Evolutionary conservation across 2,113 vertebrate species (phyloP), one percentile per base, ranked within the genome.

Genomic region (Australoheros scitulus): DNA sequence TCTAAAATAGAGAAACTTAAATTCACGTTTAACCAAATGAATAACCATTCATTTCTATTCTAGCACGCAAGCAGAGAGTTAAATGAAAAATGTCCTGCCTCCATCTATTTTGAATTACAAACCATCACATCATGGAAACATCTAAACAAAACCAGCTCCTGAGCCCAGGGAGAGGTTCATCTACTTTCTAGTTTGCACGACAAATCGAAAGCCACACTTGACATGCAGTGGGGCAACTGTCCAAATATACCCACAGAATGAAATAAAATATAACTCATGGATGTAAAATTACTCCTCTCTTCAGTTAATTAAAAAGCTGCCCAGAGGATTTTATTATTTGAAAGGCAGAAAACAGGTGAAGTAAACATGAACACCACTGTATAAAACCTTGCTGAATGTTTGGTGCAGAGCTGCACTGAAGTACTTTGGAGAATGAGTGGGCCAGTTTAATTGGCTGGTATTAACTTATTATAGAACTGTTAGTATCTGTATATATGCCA

Each of bases 301-400:
- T 63, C 82, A 24, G 76, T 80, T 64, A 81, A 89, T 85, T 77
- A 77, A 83, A 88, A 68, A 72, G 65, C 65, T 32, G 47, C 2
- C 24, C 26, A 32, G 29, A 52, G 3, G 65, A 72, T 32, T 72
- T 32, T 52, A 52, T 32, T 63, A 56, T 22, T 61, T 76, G 22
- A 43, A 17, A 47, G 56, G 43, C 26, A 32, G 10, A 77, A 58
- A 61, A 2, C 5, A 20, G 26, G n/a, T 24, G 15, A 43, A 36
- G 64, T 56, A 76, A 78, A 65, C 64, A 52, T 55, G 41, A 81
- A 58, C 74, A 11, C 79, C 10, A 13, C 72, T 64, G 63, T 32
- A 59, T 29, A 64, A 50, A 50, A 52, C 24, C 24, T 72, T 32
- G 24, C 43, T 11, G 3, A 32, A 72, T 32, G 3, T 70, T 50